Conservation (phyloP, 1,140 invertebrate genomes). For the Apocrypta bakeri region DNA sequence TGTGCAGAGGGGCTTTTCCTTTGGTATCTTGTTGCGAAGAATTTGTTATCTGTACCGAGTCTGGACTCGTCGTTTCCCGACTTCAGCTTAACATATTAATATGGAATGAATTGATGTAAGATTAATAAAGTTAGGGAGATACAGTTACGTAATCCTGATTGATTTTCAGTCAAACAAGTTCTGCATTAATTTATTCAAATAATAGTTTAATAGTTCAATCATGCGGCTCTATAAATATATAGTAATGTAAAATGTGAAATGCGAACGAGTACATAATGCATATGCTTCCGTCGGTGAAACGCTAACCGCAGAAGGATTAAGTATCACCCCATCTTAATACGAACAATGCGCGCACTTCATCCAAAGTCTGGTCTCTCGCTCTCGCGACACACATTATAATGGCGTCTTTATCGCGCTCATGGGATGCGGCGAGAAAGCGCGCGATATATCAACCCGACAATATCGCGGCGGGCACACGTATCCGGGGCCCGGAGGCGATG, state of each 20-base stretch:
- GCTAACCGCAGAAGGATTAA: not conserved
- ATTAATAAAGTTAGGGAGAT: not conserved
- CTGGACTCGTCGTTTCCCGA: not conserved
- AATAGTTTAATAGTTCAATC: too few species aligned
- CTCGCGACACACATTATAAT: slow-evolving; percentile 40
- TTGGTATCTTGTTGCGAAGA: slow-evolving; percentile 35
- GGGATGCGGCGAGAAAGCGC: slow-evolving; percentile 25
- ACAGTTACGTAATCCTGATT: not conserved
- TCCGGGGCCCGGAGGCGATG: not conserved
- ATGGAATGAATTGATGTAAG: slow-evolving; percentile 36
- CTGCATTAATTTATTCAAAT: not conserved
- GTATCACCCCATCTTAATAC: not conserved
- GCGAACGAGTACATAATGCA: too few species aligned
- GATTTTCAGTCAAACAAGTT: not conserved
- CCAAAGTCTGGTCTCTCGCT: not conserved
- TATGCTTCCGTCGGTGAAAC: not conserved
- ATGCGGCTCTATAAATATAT: too few species aligned
- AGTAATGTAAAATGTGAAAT: too few species aligned
- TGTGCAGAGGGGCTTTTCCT: not conserved
- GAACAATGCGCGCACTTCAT: not conserved
- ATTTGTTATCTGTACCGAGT: slow-evolving; percentile 32
- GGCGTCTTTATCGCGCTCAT: slow-evolving; percentile 50
- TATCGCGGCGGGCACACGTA: slow-evolving; percentile 20
- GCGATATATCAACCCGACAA: slow-evolving; percentile 42
- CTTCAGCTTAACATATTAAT: slow-evolving; percentile 13